Evolutionary conservation across 2,888 invertebrate genomes (phyloP).

Genomic region (Torymus tubicola): DNA sequence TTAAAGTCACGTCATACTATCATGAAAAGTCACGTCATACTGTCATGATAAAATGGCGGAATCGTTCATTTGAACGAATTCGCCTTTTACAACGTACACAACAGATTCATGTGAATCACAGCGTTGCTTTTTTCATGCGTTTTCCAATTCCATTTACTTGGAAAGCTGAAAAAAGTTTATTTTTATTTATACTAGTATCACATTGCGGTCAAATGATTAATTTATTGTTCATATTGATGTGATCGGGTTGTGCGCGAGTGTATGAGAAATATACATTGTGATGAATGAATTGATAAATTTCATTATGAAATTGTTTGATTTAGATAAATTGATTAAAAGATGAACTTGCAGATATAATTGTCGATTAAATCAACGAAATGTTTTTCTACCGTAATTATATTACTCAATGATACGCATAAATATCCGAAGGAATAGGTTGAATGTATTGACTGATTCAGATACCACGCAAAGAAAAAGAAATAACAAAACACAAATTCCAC

Average conservation of each 20-base stretch:
- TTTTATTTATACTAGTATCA: not conserved
- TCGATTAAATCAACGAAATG: not conserved
- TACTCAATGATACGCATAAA: not conserved
- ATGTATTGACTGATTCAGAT: conserved; percentile 10
- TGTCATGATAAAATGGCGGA: too few species aligned
- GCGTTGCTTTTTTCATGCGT: too few species aligned
- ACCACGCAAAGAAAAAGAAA: not conserved
- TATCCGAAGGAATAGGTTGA: not conserved
- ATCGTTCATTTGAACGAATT: too few species aligned
- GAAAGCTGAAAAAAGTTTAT: not conserved
- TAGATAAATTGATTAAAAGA: conserved; percentile 2
- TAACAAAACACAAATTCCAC: not conserved
- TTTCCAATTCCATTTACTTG: too few species aligned
- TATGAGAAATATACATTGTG: too few species aligned
- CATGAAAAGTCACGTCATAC: too few species aligned
- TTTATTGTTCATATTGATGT: not conserved
- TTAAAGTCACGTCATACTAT: too few species aligned
- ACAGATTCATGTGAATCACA: too few species aligned
- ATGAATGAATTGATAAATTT: too few species aligned
- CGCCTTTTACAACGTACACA: too few species aligned
- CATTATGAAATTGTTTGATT: too few species aligned
- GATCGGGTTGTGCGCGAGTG: too few species aligned
- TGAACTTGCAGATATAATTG: not conserved
- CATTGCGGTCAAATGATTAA: not conserved
- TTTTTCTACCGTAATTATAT: not conserved